Evolutionary conservation across 2,113 vertebrate species (phyloP).

Genomic region (Pseudonaja textilis): DNA sequence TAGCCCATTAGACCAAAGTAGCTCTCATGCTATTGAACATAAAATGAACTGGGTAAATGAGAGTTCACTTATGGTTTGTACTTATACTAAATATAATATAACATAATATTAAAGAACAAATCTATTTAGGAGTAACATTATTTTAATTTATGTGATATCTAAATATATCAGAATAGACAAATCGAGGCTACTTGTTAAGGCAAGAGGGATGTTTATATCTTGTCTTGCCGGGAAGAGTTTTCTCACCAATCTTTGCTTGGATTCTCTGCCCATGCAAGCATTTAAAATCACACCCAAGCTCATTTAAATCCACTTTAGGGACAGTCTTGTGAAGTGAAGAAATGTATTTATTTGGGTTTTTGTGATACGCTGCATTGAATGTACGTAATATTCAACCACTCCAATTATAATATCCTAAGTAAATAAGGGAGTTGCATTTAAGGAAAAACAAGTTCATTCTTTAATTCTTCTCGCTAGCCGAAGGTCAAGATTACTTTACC

Average conservation of each 20-base stretch:
- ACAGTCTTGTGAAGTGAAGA: neutral
- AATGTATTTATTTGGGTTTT: neutral
- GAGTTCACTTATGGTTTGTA: neutral
- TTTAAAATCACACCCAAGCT: neutral
- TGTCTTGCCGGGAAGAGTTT: neutral
- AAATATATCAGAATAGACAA: neutral
- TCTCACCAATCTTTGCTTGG: neutral
- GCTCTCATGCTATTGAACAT: neutral
- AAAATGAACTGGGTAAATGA: neutral
- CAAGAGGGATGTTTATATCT: neutral
- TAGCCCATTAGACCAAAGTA: neutral
- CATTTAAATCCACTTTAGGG: neutral
- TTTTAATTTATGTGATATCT: neutral
- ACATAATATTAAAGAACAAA: neutral
- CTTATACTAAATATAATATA: too few relatives aligned
- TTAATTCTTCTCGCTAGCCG: neutral
- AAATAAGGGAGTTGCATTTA: neutral
- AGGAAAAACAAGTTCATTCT: neutral
- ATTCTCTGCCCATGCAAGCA: neutral
- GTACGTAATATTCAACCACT: neutral
- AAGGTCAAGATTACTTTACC: neutral
- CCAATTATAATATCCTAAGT: neutral
- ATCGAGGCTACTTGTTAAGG: neutral
- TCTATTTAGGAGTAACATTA: neutral
- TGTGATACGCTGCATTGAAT: neutral